Evolutionary conservation across 30 jellyfish, hydroid and myxozoan genomes (phyloP), one percentile per base, ranked within the genome.

Genomic region (Aurelia aurita complex sp. Pacific): DNA sequence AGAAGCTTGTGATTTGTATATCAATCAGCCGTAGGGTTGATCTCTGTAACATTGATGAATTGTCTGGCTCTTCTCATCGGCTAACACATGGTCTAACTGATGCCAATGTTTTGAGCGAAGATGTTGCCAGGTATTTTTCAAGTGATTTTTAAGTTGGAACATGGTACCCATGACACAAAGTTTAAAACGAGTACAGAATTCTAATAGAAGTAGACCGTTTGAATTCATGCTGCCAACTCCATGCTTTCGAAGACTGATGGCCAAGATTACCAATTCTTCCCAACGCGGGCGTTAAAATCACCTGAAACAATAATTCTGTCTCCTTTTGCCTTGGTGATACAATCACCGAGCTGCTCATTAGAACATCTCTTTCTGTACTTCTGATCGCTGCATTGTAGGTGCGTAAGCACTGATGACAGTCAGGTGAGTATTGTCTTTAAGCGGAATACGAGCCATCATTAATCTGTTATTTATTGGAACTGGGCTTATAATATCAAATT

Each of bases 341-440:
- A 66, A 66, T 66, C 43, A 32, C 76, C 43, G 33, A 66, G 76
- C 76, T 66, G 76, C 43, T 11, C 76, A 66, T 23, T 66, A 66
- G 76, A 15, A 66, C 76, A 16, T n/a, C 43, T 66, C 76, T 32
- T 66, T 66, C 76, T n/a, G 14, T n/a, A 16, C 76, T 16, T 66
- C 76, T n/a, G 76, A 66, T n/a, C 34, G 43, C 43, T 66, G 76
- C 76, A 66, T 66, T 32, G 76, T 66, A 16, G 76, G 76, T 10
- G 76, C 76, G 19, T 66, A 66, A 14, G 19, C 76, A 66, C 76
- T 66, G 76, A 66, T 66, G 16, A 66, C 42, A 66, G 76, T 66
- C 76, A 66, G 76, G 42, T 16, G 43, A n/a, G 33, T 32, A 32
- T 66, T 66, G 76, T 66, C 67, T 55, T 55, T 55, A 55, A 55